These are phyloP conservation scores for Troides aeacus DNA, from an alignment of 2,888 invertebrate genomes.

Conservation along the genomic window DNA sequence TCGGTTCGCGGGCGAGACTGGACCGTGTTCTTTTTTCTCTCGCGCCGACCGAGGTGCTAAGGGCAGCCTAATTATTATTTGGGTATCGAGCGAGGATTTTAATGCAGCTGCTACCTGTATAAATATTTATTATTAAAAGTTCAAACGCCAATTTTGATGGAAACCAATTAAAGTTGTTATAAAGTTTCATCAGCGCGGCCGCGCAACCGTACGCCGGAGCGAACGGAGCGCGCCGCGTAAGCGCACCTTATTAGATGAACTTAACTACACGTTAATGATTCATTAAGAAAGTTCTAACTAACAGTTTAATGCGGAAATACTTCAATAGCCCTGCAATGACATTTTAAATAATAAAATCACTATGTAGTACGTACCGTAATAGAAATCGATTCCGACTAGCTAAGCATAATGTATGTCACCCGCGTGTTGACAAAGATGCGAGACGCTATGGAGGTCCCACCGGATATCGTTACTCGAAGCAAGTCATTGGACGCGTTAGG, in stretches of 20 bases:
- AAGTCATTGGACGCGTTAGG: constrained; percentile 21
- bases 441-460: constrained; percentile 12
- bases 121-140: constrained; percentile 78
- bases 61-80: constrained; percentile 80
- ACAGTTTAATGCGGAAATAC: constrained; percentile 1
- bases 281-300: constrained; percentile 9
- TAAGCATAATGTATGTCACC: background rate
- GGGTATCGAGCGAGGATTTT: constrained; percentile 76
- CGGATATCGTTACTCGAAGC: constrained; percentile 6
- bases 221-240: constrained; percentile 3
- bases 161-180: constrained; percentile 63
- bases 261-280: constrained; percentile 17
- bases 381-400: background rate
- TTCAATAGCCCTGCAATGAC: background rate
- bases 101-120: constrained; percentile 80
- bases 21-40: constrained; percentile 67
- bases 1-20: constrained; percentile 73
- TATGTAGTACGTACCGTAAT: background rate
- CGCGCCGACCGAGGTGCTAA: constrained; percentile 76
- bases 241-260: constrained; percentile 19
- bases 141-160: constrained; percentile 73
- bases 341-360: background rate
- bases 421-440: constrained; percentile 7
- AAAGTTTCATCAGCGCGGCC: constrained; percentile 45
- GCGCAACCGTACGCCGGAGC: constrained; percentile 31